phyloP scores from a whole-genome alignment of 2,113 vertebrate genomes.

The Entelurus aequoreus region DNA sequence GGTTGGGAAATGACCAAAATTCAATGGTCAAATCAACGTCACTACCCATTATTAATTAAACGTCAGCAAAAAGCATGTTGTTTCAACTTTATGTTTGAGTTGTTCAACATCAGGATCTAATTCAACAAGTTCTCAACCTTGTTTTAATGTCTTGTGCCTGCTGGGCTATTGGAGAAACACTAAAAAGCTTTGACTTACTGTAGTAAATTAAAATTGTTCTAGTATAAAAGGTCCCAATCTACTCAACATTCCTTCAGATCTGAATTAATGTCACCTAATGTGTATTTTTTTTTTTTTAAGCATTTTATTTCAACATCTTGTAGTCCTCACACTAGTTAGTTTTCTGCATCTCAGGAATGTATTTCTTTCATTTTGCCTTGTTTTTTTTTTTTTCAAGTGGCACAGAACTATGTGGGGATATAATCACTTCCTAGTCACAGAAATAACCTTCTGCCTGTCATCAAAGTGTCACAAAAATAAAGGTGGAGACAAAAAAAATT shows the following conservation, averaged over 20 bases:
- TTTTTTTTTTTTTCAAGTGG: slow-evolving; percentile 29
- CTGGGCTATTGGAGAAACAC: no score
- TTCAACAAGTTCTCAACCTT: no score
- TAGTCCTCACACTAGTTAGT: slow-evolving; percentile 26
- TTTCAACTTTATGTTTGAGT: no score
- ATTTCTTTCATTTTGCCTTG: slow-evolving; percentile 46
- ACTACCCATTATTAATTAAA: no score
- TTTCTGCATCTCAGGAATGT: slow-evolving; percentile 70
- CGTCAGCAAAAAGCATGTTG: no score
- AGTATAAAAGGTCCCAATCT: slow-evolving; percentile 1
- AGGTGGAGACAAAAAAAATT: slow-evolving; percentile 47
- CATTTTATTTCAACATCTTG: slow-evolving; percentile 7
- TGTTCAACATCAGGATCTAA: no score
- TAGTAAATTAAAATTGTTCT: neutral
- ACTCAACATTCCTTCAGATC: neutral
- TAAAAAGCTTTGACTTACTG: no score
- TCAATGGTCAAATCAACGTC: no score
- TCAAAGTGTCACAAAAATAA: neutral
- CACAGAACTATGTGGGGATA: neutral
- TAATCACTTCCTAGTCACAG: neutral
- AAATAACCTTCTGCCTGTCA: neutral
- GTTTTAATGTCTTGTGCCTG: no score
- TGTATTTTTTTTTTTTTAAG: neutral
- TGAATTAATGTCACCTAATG: neutral
- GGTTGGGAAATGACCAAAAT: no score